phyloP scores from a whole-genome alignment of 1,140 invertebrate genomes.

The Nautilus pompilius region DNA sequence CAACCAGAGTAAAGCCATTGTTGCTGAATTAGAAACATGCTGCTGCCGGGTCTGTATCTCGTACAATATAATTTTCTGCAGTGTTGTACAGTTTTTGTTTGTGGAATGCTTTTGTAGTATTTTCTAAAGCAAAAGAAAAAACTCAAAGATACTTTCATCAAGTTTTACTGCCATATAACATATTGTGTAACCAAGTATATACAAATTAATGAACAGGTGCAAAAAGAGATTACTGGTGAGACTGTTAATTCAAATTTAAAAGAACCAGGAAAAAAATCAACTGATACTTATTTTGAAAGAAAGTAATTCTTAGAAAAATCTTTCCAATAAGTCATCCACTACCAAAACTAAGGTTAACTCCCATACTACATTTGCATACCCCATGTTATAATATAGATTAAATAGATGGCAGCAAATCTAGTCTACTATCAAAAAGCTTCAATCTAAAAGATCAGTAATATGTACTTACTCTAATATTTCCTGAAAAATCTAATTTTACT shows the following conservation, averaged over 20 bases:
- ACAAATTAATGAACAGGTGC: no score
- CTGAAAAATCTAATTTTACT: constrained; percentile 49
- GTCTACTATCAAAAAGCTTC: no score
- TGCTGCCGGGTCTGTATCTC: constrained; percentile 42
- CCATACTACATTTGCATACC: no score
- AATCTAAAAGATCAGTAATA: no score
- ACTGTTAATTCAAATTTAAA: no score
- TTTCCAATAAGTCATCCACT: no score
- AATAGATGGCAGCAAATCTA: no score
- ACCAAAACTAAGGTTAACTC: no score
- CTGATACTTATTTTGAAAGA: background rate
- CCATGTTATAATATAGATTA: no score
- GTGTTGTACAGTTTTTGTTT: constrained; percentile 34
- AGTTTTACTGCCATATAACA: background rate
- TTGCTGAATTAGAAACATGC: constrained; percentile 46
- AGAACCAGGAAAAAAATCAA: background rate
- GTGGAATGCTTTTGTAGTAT: constrained; percentile 48
- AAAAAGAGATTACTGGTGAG: no score
- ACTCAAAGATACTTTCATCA: background rate
- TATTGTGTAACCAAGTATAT: no score
- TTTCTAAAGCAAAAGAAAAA: constrained; percentile 40
- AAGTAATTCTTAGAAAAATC: background rate
- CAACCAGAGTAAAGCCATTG: constrained; percentile 52
- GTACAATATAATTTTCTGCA: constrained; percentile 49
- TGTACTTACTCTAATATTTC: constrained; percentile 44